These are phyloP conservation scores for Alitta virens DNA, from an alignment of 2,888 invertebrate species.

Conservation along the genomic window DNA sequence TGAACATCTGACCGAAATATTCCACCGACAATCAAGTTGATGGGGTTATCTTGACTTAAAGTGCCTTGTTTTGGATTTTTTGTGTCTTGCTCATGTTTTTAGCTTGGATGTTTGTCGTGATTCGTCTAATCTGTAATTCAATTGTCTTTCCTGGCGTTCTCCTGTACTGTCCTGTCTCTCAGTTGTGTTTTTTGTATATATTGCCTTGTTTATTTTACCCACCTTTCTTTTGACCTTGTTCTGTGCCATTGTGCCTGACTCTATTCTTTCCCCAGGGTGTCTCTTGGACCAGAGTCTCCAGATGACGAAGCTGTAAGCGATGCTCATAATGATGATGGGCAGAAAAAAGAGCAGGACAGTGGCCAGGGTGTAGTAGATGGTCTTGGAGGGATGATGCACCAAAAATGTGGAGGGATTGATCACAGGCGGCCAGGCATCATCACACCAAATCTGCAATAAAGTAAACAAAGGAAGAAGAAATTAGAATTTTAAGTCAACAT, in stretches of 20 bases:
- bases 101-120: too few relatives aligned
- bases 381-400: slow-evolving; percentile 59
- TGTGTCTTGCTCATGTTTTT: too few relatives aligned
- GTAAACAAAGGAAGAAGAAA: too few relatives aligned
- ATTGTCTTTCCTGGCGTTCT: too few relatives aligned
- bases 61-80: too few relatives aligned
- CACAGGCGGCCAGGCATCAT: slow-evolving; percentile 60
- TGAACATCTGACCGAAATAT: too few relatives aligned
- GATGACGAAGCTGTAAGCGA: slow-evolving; percentile 73
- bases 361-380: slow-evolving; percentile 76
- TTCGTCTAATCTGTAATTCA: too few relatives aligned
- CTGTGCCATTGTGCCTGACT: slow-evolving; percentile 48
- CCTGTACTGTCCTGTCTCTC: too few relatives aligned
- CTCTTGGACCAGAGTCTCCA: slow-evolving; percentile 63
- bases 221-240: slow-evolving; percentile 50
- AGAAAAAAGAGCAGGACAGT: slow-evolving; percentile 75
- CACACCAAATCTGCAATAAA: slow-evolving; percentile 73
- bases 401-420: slow-evolving; percentile 19
- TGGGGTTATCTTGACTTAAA: too few relatives aligned
- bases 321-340: slow-evolving; percentile 71
- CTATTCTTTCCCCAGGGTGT: slow-evolving; percentile 53
- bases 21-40: too few relatives aligned
- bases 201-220: slow-evolving; percentile 16
- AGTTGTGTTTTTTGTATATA: too few relatives aligned
- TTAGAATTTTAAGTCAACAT: too few relatives aligned